Conservation (phyloP, 2,797 vertebrate species). For the Crenuchus spilurus region DNA sequence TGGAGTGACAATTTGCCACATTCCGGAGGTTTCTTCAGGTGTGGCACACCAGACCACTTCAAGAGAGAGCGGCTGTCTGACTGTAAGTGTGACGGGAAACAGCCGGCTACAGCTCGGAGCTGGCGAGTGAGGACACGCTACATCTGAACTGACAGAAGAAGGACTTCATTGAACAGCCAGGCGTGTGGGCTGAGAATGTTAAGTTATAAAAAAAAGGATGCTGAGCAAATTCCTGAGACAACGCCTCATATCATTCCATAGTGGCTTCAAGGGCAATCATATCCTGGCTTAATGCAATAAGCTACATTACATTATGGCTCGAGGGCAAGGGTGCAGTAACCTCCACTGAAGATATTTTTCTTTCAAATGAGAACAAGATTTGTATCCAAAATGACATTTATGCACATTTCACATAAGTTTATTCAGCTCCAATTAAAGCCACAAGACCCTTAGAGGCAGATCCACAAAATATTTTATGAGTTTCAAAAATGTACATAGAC, state of each 20-base stretch:
- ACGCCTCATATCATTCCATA: slow-evolving; percentile 26
- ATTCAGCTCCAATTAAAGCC: neutral
- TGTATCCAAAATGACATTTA: neutral
- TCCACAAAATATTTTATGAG: too few relatives aligned
- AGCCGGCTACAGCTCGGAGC: slow-evolving; percentile 21
- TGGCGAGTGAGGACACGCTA: slow-evolving; percentile 46
- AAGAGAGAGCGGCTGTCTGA: slow-evolving; percentile 22
- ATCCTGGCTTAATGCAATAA: slow-evolving; percentile 13
- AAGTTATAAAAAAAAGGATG: slow-evolving; percentile 26
- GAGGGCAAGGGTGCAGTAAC: neutral
- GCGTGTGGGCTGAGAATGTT: slow-evolving; percentile 26
- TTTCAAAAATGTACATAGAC: too few relatives aligned
- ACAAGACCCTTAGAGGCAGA: neutral
- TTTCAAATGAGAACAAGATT: neutral
- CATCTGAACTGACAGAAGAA: slow-evolving; percentile 27
- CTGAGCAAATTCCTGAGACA: slow-evolving; percentile 35
- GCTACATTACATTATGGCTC: slow-evolving; percentile 9
- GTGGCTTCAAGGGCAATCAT: neutral
- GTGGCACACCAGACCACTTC: slow-evolving; percentile 44
- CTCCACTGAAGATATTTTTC: neutral
- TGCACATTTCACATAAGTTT: neutral
- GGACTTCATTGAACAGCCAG: slow-evolving; percentile 20
- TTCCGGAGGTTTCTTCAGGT: slow-evolving; percentile 49
- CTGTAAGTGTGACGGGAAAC: slow-evolving; percentile 36
- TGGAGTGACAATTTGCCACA: slow-evolving; percentile 10